Base-by-base conservation (phyloP, 2,888 invertebrate genomes). In the Xylophagus ater region DNA sequence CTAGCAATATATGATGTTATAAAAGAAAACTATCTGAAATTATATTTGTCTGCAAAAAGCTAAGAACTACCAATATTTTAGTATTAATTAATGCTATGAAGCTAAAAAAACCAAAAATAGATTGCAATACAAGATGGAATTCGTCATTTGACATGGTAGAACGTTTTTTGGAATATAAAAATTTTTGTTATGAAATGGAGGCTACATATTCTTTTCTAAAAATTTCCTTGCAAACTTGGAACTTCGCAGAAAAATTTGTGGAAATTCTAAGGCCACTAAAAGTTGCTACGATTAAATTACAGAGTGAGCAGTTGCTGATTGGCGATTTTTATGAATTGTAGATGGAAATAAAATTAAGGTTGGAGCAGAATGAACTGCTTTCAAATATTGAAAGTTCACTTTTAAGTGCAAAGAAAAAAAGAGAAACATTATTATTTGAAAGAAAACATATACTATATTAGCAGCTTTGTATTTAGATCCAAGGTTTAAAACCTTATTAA, bases 21-120 rank as follows among this genome's bases (percentile, higher is more conserved):
- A 21, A 36, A 36, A 19, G 21, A 29, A 36, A n/a, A n/a, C 19
- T 30, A 30, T 30, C 30, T 30, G 30, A 19, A n/a, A n/a, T n/a
- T n/a, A n/a, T n/a, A n/a, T n/a, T n/a, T n/a, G n/a, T n/a, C n/a
- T n/a, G n/a, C n/a, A 30, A 18, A 30, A 30, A 18, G 12, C 12
- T 30, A 12, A 30, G 18, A 30, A 30, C 30, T n/a, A 30, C 30
- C 18, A 30, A 19, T 12, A 30, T 19, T 19, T 30, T 30, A 30
- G 30, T 30, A n/a, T 12, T 30, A 18, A 30, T 30, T 19, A 30
- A 30, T 19, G 30, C 30, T 2, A 30, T 30, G 30, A 30, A 9
- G n/a, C 12, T 30, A 12, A 30, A 30, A 18, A 30, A 30, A 30
- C 30, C 30, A 30, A 30, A 30, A 12, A 30, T 30, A 19, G 19